Percentiles rank a stretch among this genome's conserved stretches.
Evolutionary conservation across 2,797 vertebrate species (phyloP).

Genomic region (Nannoperca australis): DNA sequence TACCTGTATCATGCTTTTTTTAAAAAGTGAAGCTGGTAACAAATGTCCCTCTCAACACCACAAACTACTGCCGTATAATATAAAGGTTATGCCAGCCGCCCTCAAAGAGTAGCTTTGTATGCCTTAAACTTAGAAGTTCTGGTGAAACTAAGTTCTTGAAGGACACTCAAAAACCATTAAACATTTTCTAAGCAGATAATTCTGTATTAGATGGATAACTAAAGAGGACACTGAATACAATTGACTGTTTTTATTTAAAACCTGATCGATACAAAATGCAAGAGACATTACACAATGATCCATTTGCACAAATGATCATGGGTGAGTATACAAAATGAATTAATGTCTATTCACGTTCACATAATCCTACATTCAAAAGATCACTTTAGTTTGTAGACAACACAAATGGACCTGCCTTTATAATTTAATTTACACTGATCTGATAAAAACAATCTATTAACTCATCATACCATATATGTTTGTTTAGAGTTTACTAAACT

Average conservation of each 20-base stretch:
- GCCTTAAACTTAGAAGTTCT: not conserved
- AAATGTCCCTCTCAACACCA: not conserved
- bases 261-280: slow-evolving; percentile 26
- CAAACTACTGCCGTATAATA: not conserved
- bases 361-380: not conserved
- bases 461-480: not conserved
- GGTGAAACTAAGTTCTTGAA: not conserved
- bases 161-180: not conserved
- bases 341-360: not conserved
- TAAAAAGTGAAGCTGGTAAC: not conserved
- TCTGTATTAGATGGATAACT: not conserved
- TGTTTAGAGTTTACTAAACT: not conserved
- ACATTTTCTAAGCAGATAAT: not conserved
- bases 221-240: not conserved
- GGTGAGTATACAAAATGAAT: not conserved
- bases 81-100: not conserved
- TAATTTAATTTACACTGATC: not conserved
- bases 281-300: not conserved
- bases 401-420: not conserved
- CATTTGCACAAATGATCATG: not conserved
- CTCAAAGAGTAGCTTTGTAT: not conserved
- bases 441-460: not conserved
- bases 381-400: not conserved
- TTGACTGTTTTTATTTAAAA: slow-evolving; percentile 24
- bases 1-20: no score